A percentile compares a stretch with the other conserved stretches of the same genome.
Evolutionary conservation across 2,888 invertebrate species (phyloP).

Genomic region (Euspilapteryx auroguttella): DNA sequence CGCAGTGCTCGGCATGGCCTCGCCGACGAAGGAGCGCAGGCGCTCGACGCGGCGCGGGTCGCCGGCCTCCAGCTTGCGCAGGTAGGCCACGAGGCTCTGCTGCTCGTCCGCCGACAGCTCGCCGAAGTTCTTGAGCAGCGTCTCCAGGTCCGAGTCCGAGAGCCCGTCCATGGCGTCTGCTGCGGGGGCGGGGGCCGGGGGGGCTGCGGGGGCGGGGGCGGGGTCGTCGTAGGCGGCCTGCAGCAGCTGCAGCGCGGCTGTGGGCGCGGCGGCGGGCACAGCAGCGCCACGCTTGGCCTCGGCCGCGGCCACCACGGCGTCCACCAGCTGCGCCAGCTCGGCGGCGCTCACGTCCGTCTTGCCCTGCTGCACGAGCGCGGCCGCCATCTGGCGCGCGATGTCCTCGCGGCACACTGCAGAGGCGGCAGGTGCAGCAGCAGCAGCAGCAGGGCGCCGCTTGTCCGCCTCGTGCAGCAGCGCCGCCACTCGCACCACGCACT

Average conservation of each 20-base stretch:
- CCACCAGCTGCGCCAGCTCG: conserved; percentile 77
- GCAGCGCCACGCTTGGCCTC: conserved; percentile 39
- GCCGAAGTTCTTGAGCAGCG: conserved; percentile 75
- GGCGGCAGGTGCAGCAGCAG: conserved; percentile 72
- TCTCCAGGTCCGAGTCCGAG: conserved; percentile 79
- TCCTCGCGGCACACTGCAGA: conserved; percentile 77
- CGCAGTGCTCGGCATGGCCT: conserved; percentile 12
- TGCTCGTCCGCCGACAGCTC: conserved; percentile 81
- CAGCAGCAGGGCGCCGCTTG: conserved; percentile 53
- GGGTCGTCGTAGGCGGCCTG: conserved; percentile 46
- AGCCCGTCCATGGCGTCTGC: conserved; percentile 69
- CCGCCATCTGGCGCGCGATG: conserved; percentile 81
- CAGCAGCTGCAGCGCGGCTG: conserved; percentile 43
- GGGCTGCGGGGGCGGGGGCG: conserved; percentile 18
- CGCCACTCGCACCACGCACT: conserved; percentile 76
- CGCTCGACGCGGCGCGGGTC: conserved; percentile 79
- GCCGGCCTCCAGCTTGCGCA: conserved; percentile 77
- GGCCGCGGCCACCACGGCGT: conserved; percentile 66
- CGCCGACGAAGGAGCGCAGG: conserved; percentile 73
- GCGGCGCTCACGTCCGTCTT: conserved; percentile 78
- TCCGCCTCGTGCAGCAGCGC: conserved; percentile 70
- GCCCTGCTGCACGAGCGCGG: conserved; percentile 76
- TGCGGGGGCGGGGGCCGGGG: conserved; percentile 33
- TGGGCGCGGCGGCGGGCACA: conserved; percentile 9
- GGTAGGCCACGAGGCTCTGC: conserved; percentile 77